Evolutionary conservation across 2,888 invertebrate genomes (phyloP).

Genomic region (Agriotes lineatus): DNA sequence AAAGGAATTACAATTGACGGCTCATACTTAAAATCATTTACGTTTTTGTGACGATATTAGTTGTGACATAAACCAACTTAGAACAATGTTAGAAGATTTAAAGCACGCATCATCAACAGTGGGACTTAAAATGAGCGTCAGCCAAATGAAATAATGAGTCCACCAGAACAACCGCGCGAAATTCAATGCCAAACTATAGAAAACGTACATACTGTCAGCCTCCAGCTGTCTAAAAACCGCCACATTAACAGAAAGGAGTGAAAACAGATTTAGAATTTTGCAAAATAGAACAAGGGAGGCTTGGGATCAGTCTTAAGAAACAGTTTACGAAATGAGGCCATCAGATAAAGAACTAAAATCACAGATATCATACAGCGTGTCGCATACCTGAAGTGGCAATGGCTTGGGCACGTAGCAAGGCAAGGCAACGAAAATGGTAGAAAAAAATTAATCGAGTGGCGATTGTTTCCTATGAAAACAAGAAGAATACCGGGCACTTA

Average conservation of each 20-base stretch:
- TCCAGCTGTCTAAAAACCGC: neutral
- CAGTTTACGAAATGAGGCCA: neutral
- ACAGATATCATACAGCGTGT: neutral
- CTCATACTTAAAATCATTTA: no score
- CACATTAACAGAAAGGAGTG: slow-evolving; percentile 4
- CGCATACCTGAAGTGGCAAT: neutral
- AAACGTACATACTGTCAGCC: neutral
- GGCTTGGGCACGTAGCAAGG: neutral
- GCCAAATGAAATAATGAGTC: slow-evolving; percentile 3
- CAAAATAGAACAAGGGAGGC: slow-evolving; percentile 2
- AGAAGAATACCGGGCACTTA: no score
- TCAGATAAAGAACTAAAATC: slow-evolving; percentile 2
- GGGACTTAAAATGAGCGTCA: slow-evolving; percentile 6
- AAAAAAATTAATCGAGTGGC: neutral
- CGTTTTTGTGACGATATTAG: no score
- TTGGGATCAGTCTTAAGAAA: no score
- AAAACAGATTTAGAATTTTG: neutral
- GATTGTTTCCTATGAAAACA: no score
- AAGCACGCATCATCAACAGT: no score
- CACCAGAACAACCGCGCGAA: neutral
- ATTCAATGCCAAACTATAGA: slow-evolving; percentile 5
- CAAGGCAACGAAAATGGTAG: neutral
- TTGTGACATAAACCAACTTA: no score
- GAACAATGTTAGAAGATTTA: no score
- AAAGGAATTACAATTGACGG: no score